Base-by-base conservation (phyloP, 1,140 invertebrate species). In the Octopus sinensis region DNA sequence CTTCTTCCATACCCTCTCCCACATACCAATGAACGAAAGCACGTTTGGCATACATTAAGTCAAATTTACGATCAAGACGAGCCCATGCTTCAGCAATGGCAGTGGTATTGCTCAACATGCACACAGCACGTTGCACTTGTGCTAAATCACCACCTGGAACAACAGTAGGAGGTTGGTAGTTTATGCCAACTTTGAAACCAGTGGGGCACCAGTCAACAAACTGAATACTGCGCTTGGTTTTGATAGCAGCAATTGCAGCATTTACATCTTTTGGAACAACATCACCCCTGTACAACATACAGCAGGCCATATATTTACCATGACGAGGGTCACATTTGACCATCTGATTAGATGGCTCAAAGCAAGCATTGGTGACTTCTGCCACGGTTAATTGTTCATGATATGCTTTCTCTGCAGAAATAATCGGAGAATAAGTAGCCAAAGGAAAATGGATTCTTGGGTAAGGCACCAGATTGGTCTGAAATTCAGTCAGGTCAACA, bases 301-400 rank as follows among this genome's bases (percentile, higher is more conserved):
- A 89, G 30, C 30, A 43, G 84, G 85, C 30, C 86, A 43, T 43
- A 43, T 43, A 43, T 3, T 43, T 43, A 43, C 95, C 95, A 89
- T 95, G 93, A 85, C 95, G 92, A 4, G 95, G 95, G 90, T 87
- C 87, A 83, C 87, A 96, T 91, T 96, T 96, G 7, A 96, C 95
- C 95, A 96, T 96, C 92, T 96, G 95, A 91, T 96, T 96, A 43
- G 30, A 1, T 43, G 30, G 94, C 89, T 96, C 95, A 91, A 96
- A 96, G 83, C 4, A 96, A 13, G 95, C 94, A 89, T 94, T 95
- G 85, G 95, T 96, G 87, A 86, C 85, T 56, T 86, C 84, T 54
- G 80, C 76, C 12, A 85, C 86, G 2, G 92, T 84, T 95, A 94
- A 83, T 96, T 95, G 84, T 76, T 96, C 95, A 84, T 91, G 90